A percentile compares a stretch with the other conserved stretches of the same genome.
These are phyloP conservation scores for Tribolium freemani DNA, from an alignment of 2,888 invertebrate species.

Conservation along the genomic window DNA sequence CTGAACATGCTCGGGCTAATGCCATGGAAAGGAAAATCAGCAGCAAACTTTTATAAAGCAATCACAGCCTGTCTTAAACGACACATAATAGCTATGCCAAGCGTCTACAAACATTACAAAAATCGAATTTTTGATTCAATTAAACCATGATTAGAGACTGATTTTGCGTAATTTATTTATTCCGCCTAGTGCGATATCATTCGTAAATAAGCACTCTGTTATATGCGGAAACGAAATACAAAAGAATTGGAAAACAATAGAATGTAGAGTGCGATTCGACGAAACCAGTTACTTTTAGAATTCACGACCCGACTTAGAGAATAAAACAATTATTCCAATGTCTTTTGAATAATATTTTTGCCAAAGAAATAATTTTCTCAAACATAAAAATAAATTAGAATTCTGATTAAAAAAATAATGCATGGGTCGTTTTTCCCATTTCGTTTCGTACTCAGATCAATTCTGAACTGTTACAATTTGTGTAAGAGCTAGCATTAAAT, in stretches of 20 bases:
- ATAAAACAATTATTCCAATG: background rate
- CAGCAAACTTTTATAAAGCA: constrained; percentile 19
- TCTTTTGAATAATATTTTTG: background rate
- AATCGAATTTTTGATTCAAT: too few relatives aligned
- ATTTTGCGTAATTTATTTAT: background rate
- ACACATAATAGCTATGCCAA: background rate
- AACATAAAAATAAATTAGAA: background rate
- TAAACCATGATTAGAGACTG: background rate
- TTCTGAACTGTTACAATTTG: background rate
- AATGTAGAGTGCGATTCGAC: background rate
- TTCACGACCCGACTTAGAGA: background rate
- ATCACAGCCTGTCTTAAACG: constrained; percentile 12
- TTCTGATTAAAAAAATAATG: background rate
- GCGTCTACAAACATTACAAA: too few relatives aligned
- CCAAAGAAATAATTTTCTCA: background rate
- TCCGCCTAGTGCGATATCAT: background rate
- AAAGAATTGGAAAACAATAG: background rate
- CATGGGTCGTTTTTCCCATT: background rate
- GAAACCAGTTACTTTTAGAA: background rate
- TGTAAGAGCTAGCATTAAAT: background rate
- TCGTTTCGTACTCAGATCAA: background rate
- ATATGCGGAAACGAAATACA: background rate
- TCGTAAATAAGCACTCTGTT: background rate
- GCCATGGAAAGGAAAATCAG: background rate
- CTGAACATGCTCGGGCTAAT: constrained; percentile 21